phyloP scores from a whole-genome alignment of 2,113 vertebrate species.

The Callopanchax toddi region DNA sequence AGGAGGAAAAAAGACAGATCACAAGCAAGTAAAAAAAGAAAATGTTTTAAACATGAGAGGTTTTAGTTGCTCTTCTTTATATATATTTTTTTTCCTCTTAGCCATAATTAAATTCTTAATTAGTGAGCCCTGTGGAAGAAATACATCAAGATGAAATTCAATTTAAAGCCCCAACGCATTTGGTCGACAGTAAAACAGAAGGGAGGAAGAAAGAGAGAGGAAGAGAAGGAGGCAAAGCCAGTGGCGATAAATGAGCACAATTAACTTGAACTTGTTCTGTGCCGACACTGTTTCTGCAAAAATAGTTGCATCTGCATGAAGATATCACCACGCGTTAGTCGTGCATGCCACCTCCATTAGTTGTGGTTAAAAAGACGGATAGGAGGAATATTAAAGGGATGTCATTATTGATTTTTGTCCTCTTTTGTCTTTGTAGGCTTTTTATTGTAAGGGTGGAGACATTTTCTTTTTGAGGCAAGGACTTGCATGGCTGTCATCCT shows the following conservation, averaged over 20 bases:
- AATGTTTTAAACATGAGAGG: constrained; percentile 76
- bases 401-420: no score
- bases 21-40: neutral
- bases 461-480: constrained; percentile 4
- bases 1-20: constrained; percentile 2
- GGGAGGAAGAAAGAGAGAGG: constrained; percentile 32
- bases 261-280: constrained; percentile 11
- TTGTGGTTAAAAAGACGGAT: neutral
- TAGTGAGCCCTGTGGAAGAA: constrained; percentile 68
- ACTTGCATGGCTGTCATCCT: neutral
- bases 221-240: constrained; percentile 41
- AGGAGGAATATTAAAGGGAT: constrained; percentile 8
- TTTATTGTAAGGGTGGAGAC: constrained; percentile 2
- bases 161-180: constrained; percentile 60
- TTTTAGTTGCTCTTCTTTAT: constrained; percentile 58
- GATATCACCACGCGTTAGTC: constrained; percentile 13
- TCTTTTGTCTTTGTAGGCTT: neutral
- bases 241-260: constrained; percentile 35
- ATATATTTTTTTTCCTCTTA: constrained; percentile 55
- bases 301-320: constrained; percentile 35
- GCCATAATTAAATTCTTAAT: constrained; percentile 82
- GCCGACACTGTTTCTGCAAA: constrained; percentile 30
- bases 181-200: constrained; percentile 36
- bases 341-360: neutral
- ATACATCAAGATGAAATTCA: constrained; percentile 64